A percentile compares a stretch with the other conserved stretches of the same genome.
phyloP scores from a whole-genome alignment of 2,113 vertebrate genomes.

The Podarcis cretensis region DNA sequence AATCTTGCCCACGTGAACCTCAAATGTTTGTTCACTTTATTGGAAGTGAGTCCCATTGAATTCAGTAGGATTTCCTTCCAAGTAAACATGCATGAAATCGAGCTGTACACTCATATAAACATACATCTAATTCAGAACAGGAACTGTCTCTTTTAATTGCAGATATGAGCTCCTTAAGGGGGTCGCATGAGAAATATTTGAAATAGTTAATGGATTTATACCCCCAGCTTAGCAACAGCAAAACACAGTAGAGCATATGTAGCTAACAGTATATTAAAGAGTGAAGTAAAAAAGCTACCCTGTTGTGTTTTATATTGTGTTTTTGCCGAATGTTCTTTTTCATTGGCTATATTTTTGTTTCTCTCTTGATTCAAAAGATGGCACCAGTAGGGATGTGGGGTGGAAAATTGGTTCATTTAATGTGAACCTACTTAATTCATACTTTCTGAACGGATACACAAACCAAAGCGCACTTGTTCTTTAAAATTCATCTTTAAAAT shows the following conservation, averaged over 20 bases:
- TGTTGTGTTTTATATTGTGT: slow-evolving; percentile 37
- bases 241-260: slow-evolving; percentile 33
- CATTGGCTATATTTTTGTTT: slow-evolving; percentile 35
- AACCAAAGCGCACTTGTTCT: no score
- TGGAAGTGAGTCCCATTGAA: neutral
- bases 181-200: slow-evolving; percentile 17
- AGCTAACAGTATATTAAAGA: slow-evolving; percentile 16
- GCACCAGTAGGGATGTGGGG: neutral
- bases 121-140: neutral
- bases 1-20: neutral
- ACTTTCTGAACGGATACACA: no score
- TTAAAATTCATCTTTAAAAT: no score
- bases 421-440: no score
- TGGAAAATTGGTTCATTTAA: no score
- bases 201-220: slow-evolving; percentile 34
- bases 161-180: neutral
- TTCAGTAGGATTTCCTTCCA: neutral
- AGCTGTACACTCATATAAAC: neutral
- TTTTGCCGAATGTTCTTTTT: slow-evolving; percentile 25
- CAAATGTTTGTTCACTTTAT: neutral
- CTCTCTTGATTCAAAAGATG: slow-evolving; percentile 27
- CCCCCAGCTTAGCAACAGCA: slow-evolving; percentile 27
- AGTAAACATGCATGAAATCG: neutral
- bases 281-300: slow-evolving; percentile 27
- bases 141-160: slow-evolving; percentile 29